A percentile compares a stretch with the other conserved stretches of the same genome.
Conservation (phyloP, 2,888 invertebrate species). For the Plagodis dolabraria region DNA sequence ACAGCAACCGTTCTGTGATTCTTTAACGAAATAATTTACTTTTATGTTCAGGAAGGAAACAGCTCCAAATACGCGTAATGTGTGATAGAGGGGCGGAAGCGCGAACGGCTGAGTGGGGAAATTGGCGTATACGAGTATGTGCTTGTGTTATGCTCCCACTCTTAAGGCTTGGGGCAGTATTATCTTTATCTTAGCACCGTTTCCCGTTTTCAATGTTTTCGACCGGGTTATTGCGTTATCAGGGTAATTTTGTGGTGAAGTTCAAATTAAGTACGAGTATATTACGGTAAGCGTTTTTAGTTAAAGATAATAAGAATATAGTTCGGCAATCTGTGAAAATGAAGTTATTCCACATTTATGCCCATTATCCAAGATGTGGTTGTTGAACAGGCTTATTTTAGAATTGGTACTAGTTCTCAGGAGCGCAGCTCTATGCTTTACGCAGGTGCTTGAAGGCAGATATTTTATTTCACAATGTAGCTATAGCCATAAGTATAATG, state of each 20-base stretch:
- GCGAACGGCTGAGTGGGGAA: slow-evolving; percentile 28
- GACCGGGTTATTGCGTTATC: slow-evolving; percentile 2
- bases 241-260: not conserved
- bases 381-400: too few species aligned
- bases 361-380: too few species aligned
- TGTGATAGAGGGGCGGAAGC: slow-evolving; percentile 29
- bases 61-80: slow-evolving; percentile 25
- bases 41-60: slow-evolving; percentile 20
- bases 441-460: too few species aligned
- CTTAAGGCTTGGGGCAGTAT: slow-evolving; percentile 6
- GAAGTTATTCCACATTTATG: too few species aligned
- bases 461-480: too few species aligned
- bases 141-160: slow-evolving; percentile 12
- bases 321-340: too few species aligned
- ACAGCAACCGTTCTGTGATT: slow-evolving; percentile 20
- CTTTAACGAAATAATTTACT: slow-evolving; percentile 20
- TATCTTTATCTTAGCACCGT: slow-evolving; percentile 23
- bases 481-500: too few species aligned
- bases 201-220: slow-evolving; percentile 19
- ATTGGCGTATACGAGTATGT: slow-evolving; percentile 22
- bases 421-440: too few species aligned
- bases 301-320: too few species aligned
- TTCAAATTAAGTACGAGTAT: too few species aligned
- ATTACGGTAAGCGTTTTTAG: too few species aligned
- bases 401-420: too few species aligned